Evolutionary conservation across 2,797 vertebrate species (phyloP).

Genomic region (Chaetophractus vellerosus): DNA sequence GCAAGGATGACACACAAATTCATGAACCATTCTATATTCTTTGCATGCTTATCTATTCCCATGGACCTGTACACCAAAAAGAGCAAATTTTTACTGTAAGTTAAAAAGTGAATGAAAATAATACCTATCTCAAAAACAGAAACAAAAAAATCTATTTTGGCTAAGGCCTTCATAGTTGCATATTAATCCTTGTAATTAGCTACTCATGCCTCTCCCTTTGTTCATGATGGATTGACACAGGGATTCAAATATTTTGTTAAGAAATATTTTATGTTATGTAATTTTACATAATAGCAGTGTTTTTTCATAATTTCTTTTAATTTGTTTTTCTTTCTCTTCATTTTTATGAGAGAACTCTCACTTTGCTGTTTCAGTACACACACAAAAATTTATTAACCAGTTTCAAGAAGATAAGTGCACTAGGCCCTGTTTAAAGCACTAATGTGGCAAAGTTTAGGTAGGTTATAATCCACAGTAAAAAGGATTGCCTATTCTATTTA

Average conservation of each 20-base stretch:
- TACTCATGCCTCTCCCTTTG: not conserved
- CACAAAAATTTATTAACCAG: not conserved
- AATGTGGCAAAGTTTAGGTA: not conserved
- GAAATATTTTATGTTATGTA: not conserved
- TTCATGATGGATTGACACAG: not conserved
- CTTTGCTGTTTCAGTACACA: not conserved
- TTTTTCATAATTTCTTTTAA: not conserved
- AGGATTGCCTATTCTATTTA: not conserved
- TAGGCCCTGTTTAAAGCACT: not conserved
- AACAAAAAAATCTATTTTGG: too few species aligned
- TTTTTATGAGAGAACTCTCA: not conserved
- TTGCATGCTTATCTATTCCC: too few species aligned
- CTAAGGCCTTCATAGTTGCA: not conserved
- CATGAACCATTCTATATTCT: too few species aligned
- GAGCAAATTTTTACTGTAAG: too few species aligned
- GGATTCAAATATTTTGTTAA: not conserved
- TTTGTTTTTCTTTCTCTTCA: not conserved
- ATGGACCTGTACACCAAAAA: too few species aligned
- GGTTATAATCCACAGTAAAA: not conserved
- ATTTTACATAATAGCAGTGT: not conserved
- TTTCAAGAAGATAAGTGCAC: not conserved
- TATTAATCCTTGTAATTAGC: not conserved
- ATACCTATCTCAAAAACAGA: too few species aligned
- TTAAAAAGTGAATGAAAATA: too few species aligned
- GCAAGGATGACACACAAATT: too few species aligned